phyloP scores from a whole-genome alignment of 2,797 vertebrate genomes.

The Poeciliopsis infans region DNA sequence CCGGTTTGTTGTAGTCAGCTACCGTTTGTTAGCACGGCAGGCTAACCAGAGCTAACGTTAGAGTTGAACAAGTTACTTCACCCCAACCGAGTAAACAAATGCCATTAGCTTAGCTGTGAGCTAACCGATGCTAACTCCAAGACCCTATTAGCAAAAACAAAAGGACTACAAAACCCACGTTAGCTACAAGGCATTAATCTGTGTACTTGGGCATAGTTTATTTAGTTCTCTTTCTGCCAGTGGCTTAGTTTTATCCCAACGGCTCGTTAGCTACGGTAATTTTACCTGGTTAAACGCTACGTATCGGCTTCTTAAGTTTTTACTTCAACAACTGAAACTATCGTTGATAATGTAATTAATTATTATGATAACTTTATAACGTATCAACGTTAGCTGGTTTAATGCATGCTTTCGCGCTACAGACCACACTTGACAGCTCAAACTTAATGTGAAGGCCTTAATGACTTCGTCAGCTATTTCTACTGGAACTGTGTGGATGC shows the following conservation, averaged over 20 bases:
- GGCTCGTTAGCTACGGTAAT: slow-evolving; percentile 33
- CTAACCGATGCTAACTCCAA: slow-evolving; percentile 57
- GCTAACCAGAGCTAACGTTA: slow-evolving; percentile 74
- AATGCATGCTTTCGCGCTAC: slow-evolving; percentile 20
- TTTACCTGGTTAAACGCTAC: slow-evolving; percentile 33
- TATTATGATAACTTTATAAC: not conserved
- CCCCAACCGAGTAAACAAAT: slow-evolving; percentile 74
- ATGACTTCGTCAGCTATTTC: slow-evolving; percentile 47
- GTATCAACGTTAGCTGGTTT: slow-evolving; percentile 29
- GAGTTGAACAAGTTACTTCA: slow-evolving; percentile 74
- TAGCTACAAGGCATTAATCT: slow-evolving; percentile 16
- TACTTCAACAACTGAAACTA: not conserved
- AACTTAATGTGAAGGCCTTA: slow-evolving; percentile 54
- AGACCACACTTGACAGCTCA: slow-evolving; percentile 62
- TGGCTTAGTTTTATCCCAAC: slow-evolving; percentile 17
- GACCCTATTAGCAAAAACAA: slow-evolving; percentile 48
- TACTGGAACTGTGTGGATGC: slow-evolving; percentile 9
- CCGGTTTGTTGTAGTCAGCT: slow-evolving; percentile 67
- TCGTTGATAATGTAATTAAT: not conserved
- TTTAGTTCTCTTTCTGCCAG: slow-evolving; percentile 13
- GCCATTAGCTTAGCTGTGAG: slow-evolving; percentile 73
- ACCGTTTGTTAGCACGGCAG: slow-evolving; percentile 69
- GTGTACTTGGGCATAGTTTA: slow-evolving; percentile 19
- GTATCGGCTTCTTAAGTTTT: slow-evolving; percentile 11
- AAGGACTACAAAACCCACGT: not conserved